phyloP scores from a whole-genome alignment of 2,888 invertebrate species.

The Arrhopalites spinosus region DNA sequence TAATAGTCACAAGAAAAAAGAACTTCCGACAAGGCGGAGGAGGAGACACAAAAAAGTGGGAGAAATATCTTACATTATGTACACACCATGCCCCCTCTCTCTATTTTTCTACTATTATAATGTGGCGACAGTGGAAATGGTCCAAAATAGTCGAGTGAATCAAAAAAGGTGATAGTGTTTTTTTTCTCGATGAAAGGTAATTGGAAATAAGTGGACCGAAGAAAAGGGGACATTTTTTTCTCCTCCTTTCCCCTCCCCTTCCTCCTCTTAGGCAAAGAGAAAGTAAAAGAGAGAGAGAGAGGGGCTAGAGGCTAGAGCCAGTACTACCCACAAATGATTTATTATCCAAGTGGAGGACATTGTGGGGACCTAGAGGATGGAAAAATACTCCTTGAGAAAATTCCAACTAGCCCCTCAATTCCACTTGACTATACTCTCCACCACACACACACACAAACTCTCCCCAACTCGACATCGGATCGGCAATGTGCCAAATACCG shows the following conservation, averaged over 20 bases:
- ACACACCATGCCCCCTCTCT: background rate
- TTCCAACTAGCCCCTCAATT: slow-evolving; percentile 34
- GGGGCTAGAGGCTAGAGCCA: no score
- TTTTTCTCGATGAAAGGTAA: slow-evolving; percentile 51
- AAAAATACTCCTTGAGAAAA: slow-evolving; percentile 40
- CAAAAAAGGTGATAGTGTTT: slow-evolving; percentile 43
- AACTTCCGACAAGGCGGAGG: slow-evolving; percentile 6
- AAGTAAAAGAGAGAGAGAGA: no score
- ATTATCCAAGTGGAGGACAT: slow-evolving; percentile 47
- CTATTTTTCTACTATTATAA: background rate
- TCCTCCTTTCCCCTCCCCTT: slow-evolving; percentile 18
- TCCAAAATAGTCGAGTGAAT: slow-evolving; percentile 39
- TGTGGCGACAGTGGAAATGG: slow-evolving; percentile 41
- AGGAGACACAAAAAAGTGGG: background rate
- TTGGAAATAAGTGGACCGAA: slow-evolving; percentile 53
- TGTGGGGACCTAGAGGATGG: slow-evolving; percentile 32
- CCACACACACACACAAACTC: background rate
- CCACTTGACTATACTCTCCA: slow-evolving; percentile 22
- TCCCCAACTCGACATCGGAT: slow-evolving; percentile 18
- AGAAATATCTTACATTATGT: background rate
- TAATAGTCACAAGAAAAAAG: slow-evolving; percentile 18
- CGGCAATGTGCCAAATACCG: slow-evolving; percentile 53
- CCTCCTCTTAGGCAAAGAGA: background rate
- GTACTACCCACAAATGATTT: slow-evolving; percentile 49
- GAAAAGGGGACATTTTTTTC: slow-evolving; percentile 46